Percentiles rank a stretch among this genome's conserved stretches.
Conservation (phyloP, 1,140 invertebrate genomes). For the Polypedilum pembai region DNA sequence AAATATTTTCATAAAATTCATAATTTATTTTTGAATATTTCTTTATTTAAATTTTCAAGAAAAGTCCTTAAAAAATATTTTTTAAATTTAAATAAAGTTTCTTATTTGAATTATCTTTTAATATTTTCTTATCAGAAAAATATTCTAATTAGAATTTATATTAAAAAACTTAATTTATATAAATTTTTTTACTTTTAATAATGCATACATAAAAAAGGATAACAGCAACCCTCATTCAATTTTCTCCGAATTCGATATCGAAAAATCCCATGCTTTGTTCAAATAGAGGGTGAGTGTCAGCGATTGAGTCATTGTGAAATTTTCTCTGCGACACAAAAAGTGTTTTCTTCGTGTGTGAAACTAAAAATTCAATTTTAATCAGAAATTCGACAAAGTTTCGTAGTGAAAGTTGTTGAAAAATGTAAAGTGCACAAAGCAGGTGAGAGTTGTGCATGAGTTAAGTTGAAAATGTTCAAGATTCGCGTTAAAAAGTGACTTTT, state of each 20-base stretch:
- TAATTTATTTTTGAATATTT: too few species aligned
- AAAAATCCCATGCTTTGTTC: neutral
- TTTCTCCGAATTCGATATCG: neutral
- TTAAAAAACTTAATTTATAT: too few species aligned
- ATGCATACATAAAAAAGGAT: neutral
- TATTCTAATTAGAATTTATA: too few species aligned
- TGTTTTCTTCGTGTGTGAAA: constrained; percentile 23
- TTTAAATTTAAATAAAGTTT: too few species aligned
- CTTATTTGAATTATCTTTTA: too few species aligned
- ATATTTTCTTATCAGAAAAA: too few species aligned
- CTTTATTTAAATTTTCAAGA: too few species aligned
- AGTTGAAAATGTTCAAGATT: neutral
- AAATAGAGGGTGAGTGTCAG: constrained; percentile 10
- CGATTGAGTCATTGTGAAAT: constrained; percentile 21
- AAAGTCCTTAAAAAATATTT: too few species aligned
- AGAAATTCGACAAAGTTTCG: neutral
- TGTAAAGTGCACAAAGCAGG: neutral
- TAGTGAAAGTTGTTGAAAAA: neutral
- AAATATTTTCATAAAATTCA: too few species aligned
- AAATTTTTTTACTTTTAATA: too few species aligned
- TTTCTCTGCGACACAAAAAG: constrained; percentile 14
- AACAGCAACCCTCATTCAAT: neutral
- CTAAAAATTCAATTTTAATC: neutral
- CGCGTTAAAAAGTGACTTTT: neutral
- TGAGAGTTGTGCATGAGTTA: neutral